Conservation (phyloP, 1,140 invertebrate genomes). For the Drosophila jambulina region DNA sequence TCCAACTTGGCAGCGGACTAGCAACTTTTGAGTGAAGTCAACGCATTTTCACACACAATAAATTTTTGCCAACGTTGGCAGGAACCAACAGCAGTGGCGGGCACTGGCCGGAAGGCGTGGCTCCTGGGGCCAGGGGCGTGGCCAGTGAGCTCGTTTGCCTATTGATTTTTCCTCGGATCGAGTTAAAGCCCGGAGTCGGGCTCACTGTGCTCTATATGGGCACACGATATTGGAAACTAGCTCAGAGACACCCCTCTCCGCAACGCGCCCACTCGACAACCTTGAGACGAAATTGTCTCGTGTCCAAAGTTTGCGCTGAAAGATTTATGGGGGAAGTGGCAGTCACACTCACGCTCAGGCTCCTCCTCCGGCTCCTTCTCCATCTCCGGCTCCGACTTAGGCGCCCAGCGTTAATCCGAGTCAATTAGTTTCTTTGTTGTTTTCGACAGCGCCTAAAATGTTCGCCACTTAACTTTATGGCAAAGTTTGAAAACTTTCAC, state of each 20-base stretch:
- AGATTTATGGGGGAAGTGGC: constrained; percentile 67
- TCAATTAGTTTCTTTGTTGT: constrained; percentile 82
- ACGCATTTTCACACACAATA: constrained; percentile 83
- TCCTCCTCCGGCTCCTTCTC: not conserved
- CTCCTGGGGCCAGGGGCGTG: constrained; percentile 40
- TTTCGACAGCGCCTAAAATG: constrained; percentile 63
- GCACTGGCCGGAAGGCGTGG: constrained; percentile 18
- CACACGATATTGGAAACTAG: constrained; percentile 39
- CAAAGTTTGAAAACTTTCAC: constrained; percentile 72
- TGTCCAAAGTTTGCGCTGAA: constrained; percentile 52
- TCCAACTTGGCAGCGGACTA: constrained; percentile 67
- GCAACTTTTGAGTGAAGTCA: constrained; percentile 81
- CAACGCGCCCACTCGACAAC: constrained; percentile 41
- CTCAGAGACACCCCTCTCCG: constrained; percentile 1
- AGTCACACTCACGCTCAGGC: constrained; percentile 14
- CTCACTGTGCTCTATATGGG: constrained; percentile 26
- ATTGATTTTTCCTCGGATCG: constrained; percentile 59
- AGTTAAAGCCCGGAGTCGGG: constrained; percentile 46
- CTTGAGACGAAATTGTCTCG: constrained; percentile 59
- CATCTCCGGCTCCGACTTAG: not conserved
- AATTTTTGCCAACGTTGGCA: constrained; percentile 76
- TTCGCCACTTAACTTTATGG: constrained; percentile 74
- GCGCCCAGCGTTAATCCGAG: constrained; percentile 72
- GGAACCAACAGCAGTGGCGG: constrained; percentile 35
- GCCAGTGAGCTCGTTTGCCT: constrained; percentile 58